These are phyloP conservation scores for Diplogasteroides magnus DNA, from an alignment of 1,140 invertebrate genomes.

Conservation along the genomic window DNA sequence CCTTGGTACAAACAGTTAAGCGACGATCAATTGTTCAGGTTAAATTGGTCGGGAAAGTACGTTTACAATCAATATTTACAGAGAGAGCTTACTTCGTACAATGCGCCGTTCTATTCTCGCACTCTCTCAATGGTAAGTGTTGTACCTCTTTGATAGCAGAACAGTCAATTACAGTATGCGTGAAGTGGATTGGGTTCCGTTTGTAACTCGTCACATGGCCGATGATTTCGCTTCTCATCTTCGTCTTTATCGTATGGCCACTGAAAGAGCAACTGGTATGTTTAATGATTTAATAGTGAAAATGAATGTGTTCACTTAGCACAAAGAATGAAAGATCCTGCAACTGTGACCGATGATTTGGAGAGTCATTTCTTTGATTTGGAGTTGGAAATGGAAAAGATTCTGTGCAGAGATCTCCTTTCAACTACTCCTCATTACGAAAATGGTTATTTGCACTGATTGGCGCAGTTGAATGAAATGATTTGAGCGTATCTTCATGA, in stretches of 20 bases:
- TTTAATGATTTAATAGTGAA: conserved; percentile 32
- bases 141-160: conserved; percentile 15
- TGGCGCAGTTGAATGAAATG: conserved; percentile 11
- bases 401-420: conserved; percentile 63
- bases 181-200: conserved; percentile 80
- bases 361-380: conserved; percentile 79
- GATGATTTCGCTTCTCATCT: conserved; percentile 84
- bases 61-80: too few species aligned
- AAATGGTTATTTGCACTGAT: conserved; percentile 55
- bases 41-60: conserved; percentile 60
- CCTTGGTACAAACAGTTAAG: conserved; percentile 68
- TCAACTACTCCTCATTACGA: conserved; percentile 59
- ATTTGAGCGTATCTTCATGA: conserved; percentile 74
- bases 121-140: conserved; percentile 60
- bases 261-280: conserved; percentile 65
- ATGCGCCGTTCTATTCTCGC: conserved; percentile 61
- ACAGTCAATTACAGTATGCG: conserved; percentile 65
- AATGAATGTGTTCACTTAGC: neutral
- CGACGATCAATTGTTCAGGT: conserved; percentile 61
- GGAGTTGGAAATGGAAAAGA: conserved; percentile 75
- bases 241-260: conserved; percentile 70
- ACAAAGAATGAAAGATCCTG: conserved; percentile 10
- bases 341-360: conserved; percentile 57
- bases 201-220: conserved; percentile 76
- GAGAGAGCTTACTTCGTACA: too few species aligned